Evolutionary conservation across 2,888 invertebrate species (phyloP).

Genomic region (Dorcus parallelipipedus): DNA sequence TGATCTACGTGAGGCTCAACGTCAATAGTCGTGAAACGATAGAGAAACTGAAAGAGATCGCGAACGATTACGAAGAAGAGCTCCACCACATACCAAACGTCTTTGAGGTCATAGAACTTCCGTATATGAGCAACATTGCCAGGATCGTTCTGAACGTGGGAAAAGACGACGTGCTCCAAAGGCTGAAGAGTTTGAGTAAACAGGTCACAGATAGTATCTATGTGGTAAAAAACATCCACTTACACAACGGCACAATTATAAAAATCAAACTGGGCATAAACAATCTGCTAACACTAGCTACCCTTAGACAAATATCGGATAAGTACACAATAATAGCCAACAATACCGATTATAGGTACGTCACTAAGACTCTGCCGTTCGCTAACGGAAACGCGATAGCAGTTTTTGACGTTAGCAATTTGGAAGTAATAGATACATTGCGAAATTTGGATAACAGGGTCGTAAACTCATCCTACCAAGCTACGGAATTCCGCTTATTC

Average conservation of each 20-base stretch:
- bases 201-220: neutral
- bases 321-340: too few relatives aligned
- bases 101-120: neutral
- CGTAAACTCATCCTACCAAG: neutral
- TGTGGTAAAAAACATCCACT: too few relatives aligned
- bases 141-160: neutral
- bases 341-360: too few relatives aligned
- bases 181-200: neutral
- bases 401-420: slow-evolving; percentile 3
- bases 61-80: neutral
- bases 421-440: neutral
- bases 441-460: neutral
- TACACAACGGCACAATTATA: too few relatives aligned
- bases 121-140: neutral
- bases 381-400: too few relatives aligned
- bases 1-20: neutral
- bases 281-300: too few relatives aligned
- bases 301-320: too few relatives aligned
- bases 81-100: neutral
- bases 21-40: neutral
- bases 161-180: neutral
- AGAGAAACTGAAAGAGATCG: neutral
- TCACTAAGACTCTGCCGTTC: too few relatives aligned
- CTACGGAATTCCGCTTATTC: too few relatives aligned
- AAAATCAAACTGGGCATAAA: too few relatives aligned